Base-by-base conservation (phyloP, 92 coral and sea anemone species). In the Montipora capitata region DNA sequence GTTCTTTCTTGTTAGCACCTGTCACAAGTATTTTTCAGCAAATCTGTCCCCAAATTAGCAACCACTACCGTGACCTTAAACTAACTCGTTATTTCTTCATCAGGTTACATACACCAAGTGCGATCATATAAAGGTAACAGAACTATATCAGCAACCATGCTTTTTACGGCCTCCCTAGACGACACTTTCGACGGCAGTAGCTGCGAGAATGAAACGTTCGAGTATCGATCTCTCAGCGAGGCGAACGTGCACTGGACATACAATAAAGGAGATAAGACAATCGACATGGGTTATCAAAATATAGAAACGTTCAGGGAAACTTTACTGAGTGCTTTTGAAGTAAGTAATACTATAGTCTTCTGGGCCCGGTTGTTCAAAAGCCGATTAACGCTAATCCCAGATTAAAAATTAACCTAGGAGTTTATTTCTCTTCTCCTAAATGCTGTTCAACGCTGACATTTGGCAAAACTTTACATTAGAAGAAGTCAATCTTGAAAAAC, bases 101-200 rank as follows among this genome's bases (percentile, higher is more conserved):
- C 83, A 97, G 99, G 94, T 4, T 97, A 97, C 77, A 93, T 97
- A 35, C 99, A 97, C 77, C 97, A 94, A 86, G 99, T 97, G 44
- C 96, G 99, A 39, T 88, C 98, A 10, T 88, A 95, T 88, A 86
- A 86, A 38, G 79, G 85, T 20, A 90, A 78, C 62, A 92, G 99
- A 54, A 94, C 92, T 27, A 95, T 95, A 72, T 97, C 99, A 12
- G 99, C 96, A 10, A 97, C 99, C 15, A 94, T 96, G 94, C 98
- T 97, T 15, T 97, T 97, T 69, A 97, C 99, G 7, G 94, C 96
- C 9, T 83, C 94, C 17, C 12, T 80, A 15, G 93, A 97, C 74
- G 76, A 92, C 82, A 90, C 96, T 2, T 97, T 94, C 39, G 94
- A 94, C 18, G 83, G 91, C 35, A 77, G 78, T 17, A 98, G 99